Base-by-base conservation (phyloP, 1,140 invertebrate species). In the Adelges cooleyi region DNA sequence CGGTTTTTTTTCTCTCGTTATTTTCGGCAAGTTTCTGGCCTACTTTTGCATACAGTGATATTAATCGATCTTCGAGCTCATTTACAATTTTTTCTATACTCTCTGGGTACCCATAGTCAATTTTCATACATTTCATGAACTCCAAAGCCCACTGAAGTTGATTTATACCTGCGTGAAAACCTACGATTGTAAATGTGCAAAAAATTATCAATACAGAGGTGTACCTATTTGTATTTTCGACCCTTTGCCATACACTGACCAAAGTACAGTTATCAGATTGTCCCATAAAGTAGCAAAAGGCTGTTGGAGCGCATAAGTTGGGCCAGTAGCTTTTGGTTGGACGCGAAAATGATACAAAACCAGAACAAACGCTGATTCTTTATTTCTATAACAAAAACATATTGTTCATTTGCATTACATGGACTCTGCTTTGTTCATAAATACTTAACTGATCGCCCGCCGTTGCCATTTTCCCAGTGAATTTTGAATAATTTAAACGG, bases 121-220 rank as follows among this genome's bases (percentile, higher is more conserved):
- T 25, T 33, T 46, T 48, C 56, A 62, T 62, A 11, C 56, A 62
- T 33, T 20, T 62, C 25, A 62, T 15, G 3, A 62, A 62, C 11
- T 62, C 56, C 23, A 62, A 20, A 8, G 56, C 42, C 56, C 56
- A 62, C 22, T 62, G 56, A 5, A 62, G 46, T 33, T 62, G 56
- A 22, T 25, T 62, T 6, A 62, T 22, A 1, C 56, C 56, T 62
- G 25, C 8, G 11, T 6, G 6, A 56, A n/a, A 38, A 1, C 18
- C 18, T 44, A 18, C 44, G 44, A 20, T 5, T 5, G 15, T 5
- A n/a, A n/a, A n/a, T 48, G 44, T 6, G 44, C n/a, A n/a, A n/a
- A n/a, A n/a, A n/a, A n/a, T n/a, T n/a, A n/a, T n/a, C n/a, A n/a
- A n/a, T n/a, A n/a, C n/a, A n/a, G n/a, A n/a, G n/a, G n/a, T 3